Base-by-base conservation (phyloP, 2,797 vertebrate species). In the Cynodonichthys magdalenae region DNA sequence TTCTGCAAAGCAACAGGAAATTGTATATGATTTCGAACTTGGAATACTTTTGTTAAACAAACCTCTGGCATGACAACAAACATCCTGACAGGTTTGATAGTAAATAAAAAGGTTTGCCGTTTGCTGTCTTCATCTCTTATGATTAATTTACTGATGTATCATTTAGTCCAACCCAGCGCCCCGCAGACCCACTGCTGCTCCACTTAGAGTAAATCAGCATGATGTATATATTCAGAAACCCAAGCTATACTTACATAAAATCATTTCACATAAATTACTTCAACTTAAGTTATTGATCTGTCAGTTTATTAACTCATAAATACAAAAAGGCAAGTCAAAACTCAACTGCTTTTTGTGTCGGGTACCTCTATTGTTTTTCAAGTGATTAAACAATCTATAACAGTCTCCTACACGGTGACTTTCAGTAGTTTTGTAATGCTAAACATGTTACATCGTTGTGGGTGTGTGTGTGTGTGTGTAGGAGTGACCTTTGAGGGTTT, bases 191-290 rank as follows among this genome's bases (percentile, higher is more conserved):
- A 62, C 67, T 28, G 69, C 63, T 55, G 80, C 57, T 67, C 64
- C 71, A 71, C 57, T 76, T 71, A 31, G 29, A 31, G 29, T 31
- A 81, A 69, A 58, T 67, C 54, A 48, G 49, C 36, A 42, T 20
- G 45, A 34, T 62, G 64, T 49, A 74, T 66, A 67, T 9, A 72
- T 66, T 61, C 52, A 42, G 11, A 63, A 11, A 87, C 60, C 46
- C 61, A 28, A 24, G 60, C 42, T 55, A 63, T 54, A 68, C 53
- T 42, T 18, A 56, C 34, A 44, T 64, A 3, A 65, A 46, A 71
- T 49, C 31, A n/a, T 73, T 82, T 75, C 57, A 65, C 66, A 80
- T 77, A 31, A 69, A 70, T 75, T 74, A 68, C 44, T 36, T 9
- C 4, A 4, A 61, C 19, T 46, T 68, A 55, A 55, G 29, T 39